Conservation (phyloP, 2,888 invertebrate species). For the Tetragonula carbonaria region DNA sequence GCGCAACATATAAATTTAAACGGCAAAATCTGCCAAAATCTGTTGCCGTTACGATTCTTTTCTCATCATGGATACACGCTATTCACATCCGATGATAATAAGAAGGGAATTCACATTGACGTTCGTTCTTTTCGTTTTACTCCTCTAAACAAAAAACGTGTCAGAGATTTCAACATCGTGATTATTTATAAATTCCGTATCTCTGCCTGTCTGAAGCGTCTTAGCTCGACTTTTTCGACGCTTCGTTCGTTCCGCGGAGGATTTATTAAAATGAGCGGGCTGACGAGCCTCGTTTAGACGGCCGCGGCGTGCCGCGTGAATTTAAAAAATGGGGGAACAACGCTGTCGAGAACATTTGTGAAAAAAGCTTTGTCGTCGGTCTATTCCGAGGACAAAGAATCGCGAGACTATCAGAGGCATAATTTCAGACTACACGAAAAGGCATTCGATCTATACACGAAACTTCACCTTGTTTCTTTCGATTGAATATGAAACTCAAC, state of each 20-base stretch:
- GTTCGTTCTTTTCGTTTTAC: neutral
- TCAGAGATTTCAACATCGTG: neutral
- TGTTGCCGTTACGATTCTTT: neutral
- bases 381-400: neutral
- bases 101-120: neutral
- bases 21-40: neutral
- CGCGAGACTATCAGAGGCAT: neutral
- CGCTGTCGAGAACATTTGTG: neutral
- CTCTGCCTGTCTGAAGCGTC: neutral
- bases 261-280: constrained; percentile 7
- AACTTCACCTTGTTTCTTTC: neutral
- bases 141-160: neutral
- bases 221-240: neutral
- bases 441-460: neutral
- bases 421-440: neutral
- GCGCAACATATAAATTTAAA: neutral
- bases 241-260: neutral
- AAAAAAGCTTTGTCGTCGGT: neutral
- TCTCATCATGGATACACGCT: neutral
- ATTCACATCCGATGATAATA: neutral
- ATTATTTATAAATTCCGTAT: constrained; percentile 1
- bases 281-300: constrained; percentile 7
- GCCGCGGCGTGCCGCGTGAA: constrained; percentile 2
- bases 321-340: constrained; percentile 7
- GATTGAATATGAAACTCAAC: no score